Evolutionary conservation across 2,888 invertebrate species (phyloP).

Genomic region (Troides aeacus): DNA sequence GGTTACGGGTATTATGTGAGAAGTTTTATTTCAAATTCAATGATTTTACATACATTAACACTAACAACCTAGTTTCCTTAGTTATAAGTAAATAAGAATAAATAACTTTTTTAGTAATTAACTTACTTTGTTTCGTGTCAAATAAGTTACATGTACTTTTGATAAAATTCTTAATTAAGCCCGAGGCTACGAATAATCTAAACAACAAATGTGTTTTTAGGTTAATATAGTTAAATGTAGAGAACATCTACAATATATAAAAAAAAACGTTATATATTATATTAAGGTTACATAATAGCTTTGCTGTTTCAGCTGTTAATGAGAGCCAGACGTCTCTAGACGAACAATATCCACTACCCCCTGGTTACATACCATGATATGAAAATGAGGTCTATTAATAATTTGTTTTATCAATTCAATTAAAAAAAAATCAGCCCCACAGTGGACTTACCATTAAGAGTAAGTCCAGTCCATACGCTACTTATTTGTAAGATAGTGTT

Average conservation of each 20-base stretch:
- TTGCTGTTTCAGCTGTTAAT: no score
- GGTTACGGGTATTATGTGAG: conserved; percentile 11
- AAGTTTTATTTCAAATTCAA: conserved; percentile 10
- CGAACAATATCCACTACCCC: no score
- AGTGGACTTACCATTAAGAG: no score
- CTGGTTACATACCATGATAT: no score
- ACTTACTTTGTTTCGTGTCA: neutral
- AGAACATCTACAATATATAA: neutral
- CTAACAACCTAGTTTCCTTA: neutral
- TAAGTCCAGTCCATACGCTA: no score
- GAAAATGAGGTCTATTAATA: no score
- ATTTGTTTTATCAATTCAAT: no score
- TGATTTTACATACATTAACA: no score
- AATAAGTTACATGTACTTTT: conserved; percentile 2
- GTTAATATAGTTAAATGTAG: neutral
- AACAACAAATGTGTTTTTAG: neutral
- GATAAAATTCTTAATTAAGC: conserved; percentile 1
- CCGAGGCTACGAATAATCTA: neutral
- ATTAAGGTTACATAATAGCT: no score
- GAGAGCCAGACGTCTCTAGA: no score
- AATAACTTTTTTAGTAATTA: neutral
- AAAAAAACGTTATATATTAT: neutral
- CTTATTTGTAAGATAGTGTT: no score
- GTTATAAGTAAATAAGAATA: neutral
- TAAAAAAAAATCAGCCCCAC: no score